Base-by-base conservation (phyloP, 2,797 vertebrate species). In the Anomalospiza imberbis region DNA sequence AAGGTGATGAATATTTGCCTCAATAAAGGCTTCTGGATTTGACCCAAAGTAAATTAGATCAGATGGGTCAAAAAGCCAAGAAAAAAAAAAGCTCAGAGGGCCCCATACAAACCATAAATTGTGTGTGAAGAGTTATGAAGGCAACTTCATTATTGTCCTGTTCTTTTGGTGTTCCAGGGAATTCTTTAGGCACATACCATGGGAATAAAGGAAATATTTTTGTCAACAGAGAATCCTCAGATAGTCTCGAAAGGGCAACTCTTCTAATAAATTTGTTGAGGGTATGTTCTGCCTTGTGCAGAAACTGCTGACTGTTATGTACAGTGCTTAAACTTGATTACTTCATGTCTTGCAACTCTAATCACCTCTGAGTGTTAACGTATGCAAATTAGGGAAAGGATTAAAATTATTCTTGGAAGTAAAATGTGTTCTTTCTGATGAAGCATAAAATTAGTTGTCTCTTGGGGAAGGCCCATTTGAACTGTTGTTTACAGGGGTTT, bases 371-470 rank as follows among this genome's bases (percentile, higher is more conserved):
- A 80, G 51, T 51, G 48, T 94, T 96, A 84, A 83, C 11, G 20
- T 76, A 80, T 34, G 67, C 1, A 14, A 95, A 92, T 91, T 79
- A 84, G 85, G 83, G 87, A 79, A 29, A 89, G 73, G 86, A 96
- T 93, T 91, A 84, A 61, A 60, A 82, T 77, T 75, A 66, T 96
- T 90, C 48, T 96, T 85, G 55, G 86, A 50, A 95, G n/a, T 82
- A 67, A 94, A 97, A 89, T 89, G 31, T 76, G 86, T 92, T 96
- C 40, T 85, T 75, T 89, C 67, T 87, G 93, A 70, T 57, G 72
- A 96, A 96, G 82, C 74, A 70, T 60, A 86, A 94, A 96, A 94
- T 92, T 44, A 65, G 50, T 78, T 86, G 12, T 86, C 76, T 96
- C 47, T 86, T 29, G 63, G 57, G 75, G 80, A 87, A 91, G 42